Evolutionary conservation across 1,140 invertebrate species (phyloP), one percentile per base, ranked within the genome.

Genomic region (Sycophila sp.): DNA sequence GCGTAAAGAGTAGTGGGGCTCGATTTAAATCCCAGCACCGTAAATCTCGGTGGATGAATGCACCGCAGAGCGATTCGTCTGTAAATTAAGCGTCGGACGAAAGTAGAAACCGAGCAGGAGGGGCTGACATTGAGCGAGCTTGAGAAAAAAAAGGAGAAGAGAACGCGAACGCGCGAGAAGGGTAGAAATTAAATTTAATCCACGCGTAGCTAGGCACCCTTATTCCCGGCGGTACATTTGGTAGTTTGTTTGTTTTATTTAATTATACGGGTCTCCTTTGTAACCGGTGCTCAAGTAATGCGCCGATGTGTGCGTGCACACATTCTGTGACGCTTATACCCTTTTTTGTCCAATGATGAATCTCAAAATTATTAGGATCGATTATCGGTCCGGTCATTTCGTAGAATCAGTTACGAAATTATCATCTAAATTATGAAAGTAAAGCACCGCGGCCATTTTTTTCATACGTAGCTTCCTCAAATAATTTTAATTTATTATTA

Each of bases 231-330:
- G 2, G 22, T 26, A 13, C 40, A 60, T 45, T 40, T n/a, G n/a
- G n/a, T 28, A 15, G 58, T 30, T 32, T 60, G 36, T 60, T 60
- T 60, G 58, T 60, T 60, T 60, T 45, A 60, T 60, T 60, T 60
- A 60, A 60, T 60, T 60, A 30, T 60, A 15, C n/a, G n/a, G 19
- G 13, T 45, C 28, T 28, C n/a, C 58, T 60, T 60, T 60, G 58
- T 60, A 15, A 36, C 2, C 26, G 6, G 24, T 28, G 0, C 1
- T 15, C n/a, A 60, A 30, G 38, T 45, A 26, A 60, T 60, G 58
- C 11, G 24, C 4, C 19, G 15, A 30, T 45, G 7, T 10, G 6
- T 5, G 15, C 28, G n/a, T 59, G 8, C 1, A 2, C n/a, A n/a
- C n/a, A n/a, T n/a, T n/a, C n/a, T n/a, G n/a, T n/a, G n/a, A n/a